Conservation (phyloP, 2,113 vertebrate genomes). For the Acanthochromis polyacanthus region DNA sequence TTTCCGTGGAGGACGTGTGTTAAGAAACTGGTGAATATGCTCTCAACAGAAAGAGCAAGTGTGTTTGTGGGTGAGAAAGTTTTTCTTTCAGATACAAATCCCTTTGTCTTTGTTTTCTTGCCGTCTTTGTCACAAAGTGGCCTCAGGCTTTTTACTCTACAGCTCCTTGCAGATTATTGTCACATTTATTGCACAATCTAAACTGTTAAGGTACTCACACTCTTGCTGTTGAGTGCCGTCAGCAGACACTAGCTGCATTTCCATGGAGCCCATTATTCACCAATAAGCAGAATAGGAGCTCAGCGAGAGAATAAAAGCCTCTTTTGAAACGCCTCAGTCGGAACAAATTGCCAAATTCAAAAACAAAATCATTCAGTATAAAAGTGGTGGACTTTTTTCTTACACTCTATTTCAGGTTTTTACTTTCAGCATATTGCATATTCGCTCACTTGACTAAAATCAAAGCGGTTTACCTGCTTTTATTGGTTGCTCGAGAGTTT, state of each 20-base stretch:
- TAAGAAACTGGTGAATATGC: constrained; percentile 31
- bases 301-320: constrained; percentile 14
- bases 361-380: neutral
- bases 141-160: constrained; percentile 29
- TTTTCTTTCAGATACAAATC: constrained; percentile 5
- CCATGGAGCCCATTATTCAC: constrained; percentile 44
- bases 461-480: neutral
- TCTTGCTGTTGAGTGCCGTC: constrained; percentile 26
- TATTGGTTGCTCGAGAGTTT: constrained; percentile 7
- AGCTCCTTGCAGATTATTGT: constrained; percentile 34
- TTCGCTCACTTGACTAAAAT: neutral
- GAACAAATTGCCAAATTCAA: constrained; percentile 5
- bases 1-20: constrained; percentile 37
- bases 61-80: constrained; percentile 32
- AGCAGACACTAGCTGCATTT: constrained; percentile 57
- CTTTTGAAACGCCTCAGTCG: neutral
- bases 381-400: neutral
- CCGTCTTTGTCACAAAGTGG: constrained; percentile 38
- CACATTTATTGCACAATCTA: constrained; percentile 22
- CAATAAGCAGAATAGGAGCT: constrained; percentile 1
- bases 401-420: neutral
- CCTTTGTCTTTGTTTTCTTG: constrained; percentile 14
- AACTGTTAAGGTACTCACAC: constrained; percentile 1
- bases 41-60: neutral
- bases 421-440: too few species aligned